These are phyloP conservation scores for Datnioides undecimradiatus DNA, from an alignment of 2,113 vertebrate genomes.

Conservation along the genomic window DNA sequence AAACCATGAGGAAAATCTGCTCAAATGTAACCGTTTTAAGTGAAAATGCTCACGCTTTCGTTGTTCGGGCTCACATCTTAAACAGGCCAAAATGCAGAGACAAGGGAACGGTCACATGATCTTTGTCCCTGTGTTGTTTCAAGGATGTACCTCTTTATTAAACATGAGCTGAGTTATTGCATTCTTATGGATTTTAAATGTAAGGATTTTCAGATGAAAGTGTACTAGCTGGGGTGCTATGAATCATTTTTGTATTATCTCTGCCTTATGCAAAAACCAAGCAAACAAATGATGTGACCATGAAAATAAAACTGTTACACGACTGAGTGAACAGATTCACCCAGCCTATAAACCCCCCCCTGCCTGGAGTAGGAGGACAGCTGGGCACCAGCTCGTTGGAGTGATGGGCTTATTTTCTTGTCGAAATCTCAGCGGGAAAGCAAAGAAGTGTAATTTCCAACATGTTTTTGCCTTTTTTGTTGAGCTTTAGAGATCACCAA, in stretches of 20 bases:
- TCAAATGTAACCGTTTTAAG: neutral
- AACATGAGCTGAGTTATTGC: neutral
- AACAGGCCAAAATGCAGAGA: conserved; percentile 10
- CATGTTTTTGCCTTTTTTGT: neutral
- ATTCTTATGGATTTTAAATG: conserved; percentile 4
- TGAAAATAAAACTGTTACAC: conserved; percentile 12
- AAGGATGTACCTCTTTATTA: neutral
- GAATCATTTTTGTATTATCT: conserved; percentile 4
- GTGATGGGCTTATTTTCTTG: too few species aligned
- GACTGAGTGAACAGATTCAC: neutral
- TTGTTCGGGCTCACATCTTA: neutral
- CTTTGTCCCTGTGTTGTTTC: neutral
- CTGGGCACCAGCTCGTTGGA: too few species aligned
- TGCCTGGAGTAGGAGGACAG: conserved; percentile 15
- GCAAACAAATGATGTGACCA: neutral
- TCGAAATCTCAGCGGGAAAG: neutral
- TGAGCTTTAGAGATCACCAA: neutral
- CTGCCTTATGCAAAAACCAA: conserved; percentile 9
- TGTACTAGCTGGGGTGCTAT: neutral
- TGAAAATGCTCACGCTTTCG: neutral
- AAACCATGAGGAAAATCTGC: neutral
- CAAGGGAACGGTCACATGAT: neutral
- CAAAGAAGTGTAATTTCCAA: neutral
- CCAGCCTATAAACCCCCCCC: neutral
- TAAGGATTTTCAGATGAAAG: neutral